Percentiles rank a stretch among this genome's conserved stretches.
Conservation (phyloP, 2,888 invertebrate genomes). For the Iphiclides podalirius region DNA sequence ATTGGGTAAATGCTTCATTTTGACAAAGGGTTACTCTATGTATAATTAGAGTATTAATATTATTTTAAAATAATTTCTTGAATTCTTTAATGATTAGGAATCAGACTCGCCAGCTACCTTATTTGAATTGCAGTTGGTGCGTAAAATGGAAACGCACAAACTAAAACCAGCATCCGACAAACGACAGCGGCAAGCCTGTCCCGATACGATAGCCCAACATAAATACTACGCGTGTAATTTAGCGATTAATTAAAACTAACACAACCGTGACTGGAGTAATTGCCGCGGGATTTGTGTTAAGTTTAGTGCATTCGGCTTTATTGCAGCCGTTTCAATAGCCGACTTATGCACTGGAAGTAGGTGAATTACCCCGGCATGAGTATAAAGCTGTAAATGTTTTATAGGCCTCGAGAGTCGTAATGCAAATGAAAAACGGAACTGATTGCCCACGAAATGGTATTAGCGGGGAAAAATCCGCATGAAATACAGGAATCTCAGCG, state of each 20-base stretch:
- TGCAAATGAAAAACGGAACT: conserved; percentile 33
- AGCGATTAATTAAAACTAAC: conserved; percentile 77
- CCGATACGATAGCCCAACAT: conserved; percentile 47
- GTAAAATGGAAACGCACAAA: conserved; percentile 41
- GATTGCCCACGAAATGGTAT: conserved; percentile 24
- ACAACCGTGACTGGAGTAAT: conserved; percentile 71
- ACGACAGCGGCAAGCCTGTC: conserved; percentile 44
- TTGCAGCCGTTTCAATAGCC: conserved; percentile 31
- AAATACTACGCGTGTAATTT: conserved; percentile 68
- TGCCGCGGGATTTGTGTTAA: conserved; percentile 60
- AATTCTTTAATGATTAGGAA: too few relatives aligned
- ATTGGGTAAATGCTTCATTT: too few relatives aligned
- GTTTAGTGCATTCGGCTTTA: conserved; percentile 56
- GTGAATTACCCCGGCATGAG: conserved; percentile 42
- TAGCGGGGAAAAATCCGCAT: conserved; percentile 14
- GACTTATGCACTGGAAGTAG: conserved; percentile 38
- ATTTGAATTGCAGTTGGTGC: too few relatives aligned
- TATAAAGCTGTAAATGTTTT: conserved; percentile 36
- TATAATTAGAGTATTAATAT: too few relatives aligned
- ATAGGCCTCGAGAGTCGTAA: conserved; percentile 30
- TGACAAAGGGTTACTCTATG: too few relatives aligned
- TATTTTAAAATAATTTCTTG: too few relatives aligned
- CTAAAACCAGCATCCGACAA: conserved; percentile 49
- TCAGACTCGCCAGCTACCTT: too few relatives aligned
- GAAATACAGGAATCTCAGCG: conserved; percentile 1